Conservation (phyloP, 2,888 invertebrate genomes). For the Toxonevra muliebris region DNA sequence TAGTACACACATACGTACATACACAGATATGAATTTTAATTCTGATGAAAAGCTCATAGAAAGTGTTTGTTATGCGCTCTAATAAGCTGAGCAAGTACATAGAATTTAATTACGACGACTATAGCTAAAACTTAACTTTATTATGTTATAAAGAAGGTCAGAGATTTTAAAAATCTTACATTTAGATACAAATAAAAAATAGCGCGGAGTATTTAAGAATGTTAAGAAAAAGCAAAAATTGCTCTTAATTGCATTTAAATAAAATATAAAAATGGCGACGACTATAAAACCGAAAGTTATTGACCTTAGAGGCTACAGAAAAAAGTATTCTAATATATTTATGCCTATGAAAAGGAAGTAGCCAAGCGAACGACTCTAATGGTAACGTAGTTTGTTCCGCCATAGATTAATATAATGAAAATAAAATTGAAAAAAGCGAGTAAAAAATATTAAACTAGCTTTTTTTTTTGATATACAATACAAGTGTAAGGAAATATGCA, state of each 20-base stretch:
- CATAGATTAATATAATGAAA: constrained; percentile 11
- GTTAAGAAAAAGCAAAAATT: no score
- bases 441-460: no score
- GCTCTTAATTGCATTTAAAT: not conserved
- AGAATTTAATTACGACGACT: not conserved
- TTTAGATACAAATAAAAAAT: no score
- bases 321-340: no score
- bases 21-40: not conserved
- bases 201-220: no score
- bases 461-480: not conserved
- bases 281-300: constrained; percentile 7
- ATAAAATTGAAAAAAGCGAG: no score
- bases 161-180: no score
- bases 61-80: not conserved
- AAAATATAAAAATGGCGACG: not conserved
- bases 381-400: constrained; percentile 13
- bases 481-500: not conserved
- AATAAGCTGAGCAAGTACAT: not conserved
- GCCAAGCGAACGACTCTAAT: not conserved
- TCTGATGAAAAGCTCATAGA: not conserved
- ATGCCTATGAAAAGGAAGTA: not conserved
- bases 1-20: no score
- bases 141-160: not conserved
- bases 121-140: not conserved
- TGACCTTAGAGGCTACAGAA: constrained; percentile 12